A percentile compares a stretch with the other conserved stretches of the same genome.
Conservation (phyloP, 2,797 vertebrate genomes). For the Fringilla coelebs region DNA sequence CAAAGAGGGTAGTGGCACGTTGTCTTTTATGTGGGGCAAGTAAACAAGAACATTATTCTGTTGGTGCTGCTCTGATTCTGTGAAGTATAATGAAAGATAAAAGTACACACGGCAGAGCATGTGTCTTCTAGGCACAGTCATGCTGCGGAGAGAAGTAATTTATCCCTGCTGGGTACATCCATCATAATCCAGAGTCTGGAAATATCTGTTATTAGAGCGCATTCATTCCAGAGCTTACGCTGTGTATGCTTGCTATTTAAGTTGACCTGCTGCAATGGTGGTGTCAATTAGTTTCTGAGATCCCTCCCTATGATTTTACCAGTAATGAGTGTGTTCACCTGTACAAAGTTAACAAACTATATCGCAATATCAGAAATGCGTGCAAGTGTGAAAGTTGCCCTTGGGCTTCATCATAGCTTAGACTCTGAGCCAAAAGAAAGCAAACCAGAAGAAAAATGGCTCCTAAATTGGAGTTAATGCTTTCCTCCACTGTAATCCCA, state of each 20-base stretch:
- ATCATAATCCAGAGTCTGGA: conserved; percentile 51
- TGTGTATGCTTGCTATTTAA: background rate
- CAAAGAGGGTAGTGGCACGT: background rate
- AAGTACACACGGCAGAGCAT: conserved; percentile 51
- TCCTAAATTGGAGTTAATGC: background rate
- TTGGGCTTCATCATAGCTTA: background rate
- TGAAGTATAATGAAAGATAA: conserved; percentile 39
- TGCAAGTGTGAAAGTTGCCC: background rate
- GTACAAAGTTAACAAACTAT: background rate
- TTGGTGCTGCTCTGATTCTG: conserved; percentile 35
- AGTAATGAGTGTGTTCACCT: background rate
- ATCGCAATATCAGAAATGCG: fast-evolving
- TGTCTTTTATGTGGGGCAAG: conserved; percentile 41
- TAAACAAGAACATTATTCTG: conserved; percentile 50
- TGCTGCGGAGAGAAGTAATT: conserved; percentile 57
- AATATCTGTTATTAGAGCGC: conserved; percentile 30
- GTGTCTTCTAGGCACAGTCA: conserved; percentile 46
- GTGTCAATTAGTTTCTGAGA: conserved; percentile 20
- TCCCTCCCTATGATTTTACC: background rate
- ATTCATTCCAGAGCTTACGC: conserved; percentile 23
- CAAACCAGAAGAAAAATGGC: background rate
- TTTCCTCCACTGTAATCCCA: background rate
- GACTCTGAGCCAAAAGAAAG: background rate
- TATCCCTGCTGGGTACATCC: conserved; percentile 59
- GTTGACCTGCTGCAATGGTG: background rate